These are phyloP conservation scores for Abrostola tripartita DNA, from an alignment of 2,888 invertebrate species.

Conservation along the genomic window DNA sequence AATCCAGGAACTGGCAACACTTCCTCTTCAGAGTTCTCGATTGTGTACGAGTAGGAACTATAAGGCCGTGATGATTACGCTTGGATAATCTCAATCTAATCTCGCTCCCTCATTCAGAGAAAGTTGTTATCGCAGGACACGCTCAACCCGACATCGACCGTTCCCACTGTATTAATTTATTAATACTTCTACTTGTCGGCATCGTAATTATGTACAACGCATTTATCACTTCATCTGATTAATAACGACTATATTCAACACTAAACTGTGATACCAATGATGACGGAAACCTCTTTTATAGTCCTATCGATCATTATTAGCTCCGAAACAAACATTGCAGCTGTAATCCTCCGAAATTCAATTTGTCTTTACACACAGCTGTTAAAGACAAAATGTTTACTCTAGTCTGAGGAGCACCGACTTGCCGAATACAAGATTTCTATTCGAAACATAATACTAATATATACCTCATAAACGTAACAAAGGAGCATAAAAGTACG, in stretches of 20 bases:
- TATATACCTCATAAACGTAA: slow-evolving; percentile 15
- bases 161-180: slow-evolving; percentile 52
- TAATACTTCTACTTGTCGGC: slow-evolving; percentile 48
- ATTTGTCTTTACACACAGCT: slow-evolving; percentile 38
- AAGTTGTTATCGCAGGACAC: slow-evolving; percentile 70
- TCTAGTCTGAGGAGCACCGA: slow-evolving; percentile 29
- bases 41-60: slow-evolving; percentile 76
- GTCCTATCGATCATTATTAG: slow-evolving; percentile 44
- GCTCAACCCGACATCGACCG: slow-evolving; percentile 34
- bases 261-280: slow-evolving; percentile 14
- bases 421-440: slow-evolving; percentile 38
- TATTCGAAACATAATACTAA: slow-evolving; percentile 13
- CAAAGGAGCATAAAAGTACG: slow-evolving; percentile 33
- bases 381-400: slow-evolving; percentile 44
- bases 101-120: slow-evolving; percentile 75
- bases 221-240: slow-evolving; percentile 40
- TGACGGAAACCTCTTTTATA: slow-evolving; percentile 32
- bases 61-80: slow-evolving; percentile 78
- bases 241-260: slow-evolving; percentile 19
- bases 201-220: slow-evolving; percentile 55
- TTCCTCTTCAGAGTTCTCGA: slow-evolving; percentile 72
- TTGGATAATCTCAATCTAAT: slow-evolving; percentile 79
- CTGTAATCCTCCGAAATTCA: slow-evolving; percentile 47
- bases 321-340: slow-evolving; percentile 32
- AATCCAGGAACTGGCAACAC: slow-evolving; percentile 65